These are phyloP conservation scores for Bruchidius siliquastri DNA, from an alignment of 2,888 invertebrate species.

Conservation along the genomic window DNA sequence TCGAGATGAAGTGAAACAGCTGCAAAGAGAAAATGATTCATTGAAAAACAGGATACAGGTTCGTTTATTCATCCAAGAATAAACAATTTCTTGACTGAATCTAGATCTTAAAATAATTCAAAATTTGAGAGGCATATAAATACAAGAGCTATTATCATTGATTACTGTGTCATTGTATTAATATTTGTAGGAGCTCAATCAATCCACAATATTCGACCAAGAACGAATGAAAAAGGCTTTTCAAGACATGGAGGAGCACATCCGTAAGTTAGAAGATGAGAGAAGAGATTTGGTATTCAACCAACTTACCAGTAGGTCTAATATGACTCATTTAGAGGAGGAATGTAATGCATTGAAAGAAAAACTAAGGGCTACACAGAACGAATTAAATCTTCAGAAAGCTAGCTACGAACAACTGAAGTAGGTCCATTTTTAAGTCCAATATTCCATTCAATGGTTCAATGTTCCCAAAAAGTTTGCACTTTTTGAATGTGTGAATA, in stretches of 20 bases:
- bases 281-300: slow-evolving; percentile 52
- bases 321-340: slow-evolving; percentile 53
- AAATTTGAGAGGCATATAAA: no score
- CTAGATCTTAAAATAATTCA: no score
- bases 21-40: slow-evolving; percentile 58
- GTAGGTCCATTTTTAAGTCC: slow-evolving; percentile 40
- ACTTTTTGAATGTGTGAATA: no score
- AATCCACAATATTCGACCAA: slow-evolving; percentile 33
- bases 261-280: slow-evolving; percentile 53
- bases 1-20: slow-evolving; percentile 52
- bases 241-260: slow-evolving; percentile 49
- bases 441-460: neutral
- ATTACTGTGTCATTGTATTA: no score
- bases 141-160: no score
- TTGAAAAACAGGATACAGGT: slow-evolving; percentile 56
- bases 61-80: slow-evolving; percentile 14
- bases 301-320: slow-evolving; percentile 51
- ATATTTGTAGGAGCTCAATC: slow-evolving; percentile 21
- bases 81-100: no score
- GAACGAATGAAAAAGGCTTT: slow-evolving; percentile 50
- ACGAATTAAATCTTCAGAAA: slow-evolving; percentile 53
- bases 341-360: slow-evolving; percentile 52
- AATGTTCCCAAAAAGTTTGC: no score
- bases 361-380: slow-evolving; percentile 50
- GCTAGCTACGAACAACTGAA: slow-evolving; percentile 56